phyloP scores from a whole-genome alignment of 2,797 vertebrate species.

The Acropternis orthonyx region DNA sequence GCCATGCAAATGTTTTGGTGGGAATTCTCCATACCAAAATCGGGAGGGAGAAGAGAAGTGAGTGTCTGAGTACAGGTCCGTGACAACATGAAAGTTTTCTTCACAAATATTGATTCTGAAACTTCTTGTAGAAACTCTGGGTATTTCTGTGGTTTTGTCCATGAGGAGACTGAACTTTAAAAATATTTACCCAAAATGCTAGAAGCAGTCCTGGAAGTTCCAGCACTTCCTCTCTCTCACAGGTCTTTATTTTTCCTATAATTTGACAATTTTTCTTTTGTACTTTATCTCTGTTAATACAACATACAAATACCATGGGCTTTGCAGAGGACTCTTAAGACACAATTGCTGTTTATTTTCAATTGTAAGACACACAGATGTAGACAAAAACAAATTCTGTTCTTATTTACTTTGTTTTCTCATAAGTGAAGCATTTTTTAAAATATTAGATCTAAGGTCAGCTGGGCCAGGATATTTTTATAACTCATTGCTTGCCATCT shows the following conservation, averaged over 20 bases:
- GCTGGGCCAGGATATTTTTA: neutral
- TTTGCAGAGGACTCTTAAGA: neutral
- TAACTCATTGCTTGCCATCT: neutral
- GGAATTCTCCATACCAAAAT: neutral
- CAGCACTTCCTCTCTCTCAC: slow-evolving; percentile 13
- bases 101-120: neutral
- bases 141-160: neutral
- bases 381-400: neutral
- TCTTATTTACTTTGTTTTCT: neutral
- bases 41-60: neutral
- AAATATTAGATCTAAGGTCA: neutral
- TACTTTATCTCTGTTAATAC: neutral
- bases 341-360: neutral
- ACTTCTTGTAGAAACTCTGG: neutral
- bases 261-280: neutral
- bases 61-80: neutral
- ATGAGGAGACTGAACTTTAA: neutral
- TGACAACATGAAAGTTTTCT: neutral
- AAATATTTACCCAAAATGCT: slow-evolving; percentile 12
- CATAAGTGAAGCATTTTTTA: neutral
- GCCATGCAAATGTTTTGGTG: neutral
- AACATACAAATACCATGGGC: neutral
- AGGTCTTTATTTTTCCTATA: slow-evolving; percentile 15
- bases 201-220: neutral
- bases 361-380: neutral